Evolutionary conservation across 2,888 invertebrate genomes (phyloP).

Genomic region (Drosophila atripex): DNA sequence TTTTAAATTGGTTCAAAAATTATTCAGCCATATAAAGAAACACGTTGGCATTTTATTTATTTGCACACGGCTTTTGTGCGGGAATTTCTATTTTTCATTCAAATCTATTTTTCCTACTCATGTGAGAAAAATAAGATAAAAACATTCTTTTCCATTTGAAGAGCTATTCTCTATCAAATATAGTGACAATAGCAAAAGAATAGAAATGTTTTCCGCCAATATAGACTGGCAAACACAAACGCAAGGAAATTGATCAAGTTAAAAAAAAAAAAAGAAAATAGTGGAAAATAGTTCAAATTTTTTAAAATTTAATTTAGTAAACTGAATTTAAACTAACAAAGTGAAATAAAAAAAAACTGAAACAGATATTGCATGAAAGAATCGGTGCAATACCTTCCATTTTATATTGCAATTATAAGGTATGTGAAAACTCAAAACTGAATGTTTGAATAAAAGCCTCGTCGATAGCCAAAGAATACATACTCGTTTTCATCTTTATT

Average conservation of each 20-base stretch:
- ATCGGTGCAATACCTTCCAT: no score
- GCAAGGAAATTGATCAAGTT: conserved; percentile 7
- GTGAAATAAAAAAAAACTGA: no score
- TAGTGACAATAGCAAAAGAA: conserved; percentile 26
- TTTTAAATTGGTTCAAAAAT: conserved; percentile 69
- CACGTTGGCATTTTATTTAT: conserved; percentile 60
- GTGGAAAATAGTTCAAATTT: not conserved
- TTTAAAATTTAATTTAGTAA: no score
- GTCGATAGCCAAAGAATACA: not conserved
- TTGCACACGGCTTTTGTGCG: conserved; percentile 27
- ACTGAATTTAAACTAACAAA: no score
- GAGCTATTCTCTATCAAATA: conserved; percentile 19
- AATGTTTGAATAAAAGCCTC: conserved; percentile 1
- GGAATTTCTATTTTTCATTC: conserved; percentile 39
- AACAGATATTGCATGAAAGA: no score
- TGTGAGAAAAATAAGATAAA: conserved; percentile 51
- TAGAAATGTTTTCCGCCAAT: conserved; percentile 46
- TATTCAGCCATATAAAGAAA: conserved; percentile 69
- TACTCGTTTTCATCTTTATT: conserved; percentile 13
- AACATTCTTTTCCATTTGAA: conserved; percentile 16
- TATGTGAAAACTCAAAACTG: not conserved
- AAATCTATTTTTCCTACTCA: conserved; percentile 45
- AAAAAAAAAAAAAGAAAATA: conserved; percentile 20
- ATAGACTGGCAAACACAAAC: conserved; percentile 25
- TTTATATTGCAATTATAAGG: not conserved